These are phyloP conservation scores for Rhimphoctona megacephalus DNA, from an alignment of 2,888 invertebrate genomes.

Conservation along the genomic window DNA sequence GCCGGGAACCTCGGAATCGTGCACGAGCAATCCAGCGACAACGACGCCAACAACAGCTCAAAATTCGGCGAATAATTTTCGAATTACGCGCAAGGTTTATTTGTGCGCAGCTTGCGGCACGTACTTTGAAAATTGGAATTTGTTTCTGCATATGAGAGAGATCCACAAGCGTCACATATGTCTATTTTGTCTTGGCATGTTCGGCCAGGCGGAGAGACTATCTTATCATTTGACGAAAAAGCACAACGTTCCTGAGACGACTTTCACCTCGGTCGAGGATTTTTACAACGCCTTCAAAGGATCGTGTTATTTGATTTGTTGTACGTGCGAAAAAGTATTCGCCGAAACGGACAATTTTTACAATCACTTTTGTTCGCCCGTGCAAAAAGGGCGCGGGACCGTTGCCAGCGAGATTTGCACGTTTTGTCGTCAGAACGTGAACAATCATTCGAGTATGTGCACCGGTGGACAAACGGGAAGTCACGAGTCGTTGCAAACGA, in stretches of 20 bases:
- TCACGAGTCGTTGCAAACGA: constrained; percentile 3
- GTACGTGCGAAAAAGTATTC: constrained; percentile 92
- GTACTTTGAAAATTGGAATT: constrained; percentile 94
- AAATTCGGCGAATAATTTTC: constrained; percentile 85
- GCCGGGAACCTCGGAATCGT: constrained; percentile 85
- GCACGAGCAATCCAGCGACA: constrained; percentile 11
- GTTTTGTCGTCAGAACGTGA: constrained; percentile 79
- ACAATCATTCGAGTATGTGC: constrained; percentile 78
- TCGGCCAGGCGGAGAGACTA: constrained; percentile 92
- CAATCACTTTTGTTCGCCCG: constrained; percentile 88
- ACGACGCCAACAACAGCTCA: constrained; percentile 45
- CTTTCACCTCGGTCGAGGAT: constrained; percentile 89
- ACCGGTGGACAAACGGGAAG: constrained; percentile 70
- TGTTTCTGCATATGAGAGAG: constrained; percentile 94
- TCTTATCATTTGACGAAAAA: constrained; percentile 92
- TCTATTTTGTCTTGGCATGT: constrained; percentile 93
- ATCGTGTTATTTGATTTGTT: constrained; percentile 92
- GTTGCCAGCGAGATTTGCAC: constrained; percentile 77
- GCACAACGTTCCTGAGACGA: constrained; percentile 91
- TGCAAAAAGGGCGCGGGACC: constrained; percentile 53
- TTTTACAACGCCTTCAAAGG: constrained; percentile 89
- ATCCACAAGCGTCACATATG: constrained; percentile 93
- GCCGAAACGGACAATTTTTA: constrained; percentile 91
- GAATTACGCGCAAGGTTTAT: constrained; percentile 92
- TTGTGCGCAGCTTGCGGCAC: constrained; percentile 93